phyloP scores from a whole-genome alignment of 2,888 invertebrate genomes.

The Apoda limacodes region DNA sequence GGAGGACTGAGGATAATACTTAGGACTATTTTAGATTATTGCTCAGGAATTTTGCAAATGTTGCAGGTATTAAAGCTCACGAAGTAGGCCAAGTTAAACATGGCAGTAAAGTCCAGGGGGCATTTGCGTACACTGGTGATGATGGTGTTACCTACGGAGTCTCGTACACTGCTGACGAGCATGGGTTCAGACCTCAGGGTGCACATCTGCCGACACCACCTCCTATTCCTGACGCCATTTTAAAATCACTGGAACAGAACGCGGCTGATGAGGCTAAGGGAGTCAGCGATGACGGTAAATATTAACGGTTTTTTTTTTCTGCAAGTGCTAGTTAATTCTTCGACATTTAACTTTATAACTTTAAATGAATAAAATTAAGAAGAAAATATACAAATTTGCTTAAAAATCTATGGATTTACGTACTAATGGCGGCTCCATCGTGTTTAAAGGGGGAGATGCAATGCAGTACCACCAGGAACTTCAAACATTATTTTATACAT shows the following conservation, averaged over 20 bases:
- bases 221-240: constrained; percentile 67
- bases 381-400: background rate
- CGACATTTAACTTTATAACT: too few relatives aligned
- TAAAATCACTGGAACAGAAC: constrained; percentile 56
- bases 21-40: too few relatives aligned
- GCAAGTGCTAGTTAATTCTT: too few relatives aligned
- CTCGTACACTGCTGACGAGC: constrained; percentile 68
- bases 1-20: too few relatives aligned
- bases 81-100: constrained; percentile 46
- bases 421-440: too few relatives aligned
- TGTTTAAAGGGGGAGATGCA: too few relatives aligned
- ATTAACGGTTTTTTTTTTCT: too few relatives aligned
- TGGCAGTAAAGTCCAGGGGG: constrained; percentile 54
- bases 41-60: background rate
- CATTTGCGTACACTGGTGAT: constrained; percentile 68
- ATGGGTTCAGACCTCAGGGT: constrained; percentile 67
- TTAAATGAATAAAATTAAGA: constrained; percentile 1
- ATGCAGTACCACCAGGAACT: too few relatives aligned
- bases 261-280: constrained; percentile 62
- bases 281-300: constrained; percentile 57
- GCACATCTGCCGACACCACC: constrained; percentile 70
- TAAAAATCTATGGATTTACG: too few relatives aligned
- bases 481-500: too few relatives aligned
- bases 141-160: constrained; percentile 68
- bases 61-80: constrained; percentile 63